A percentile compares a stretch with the other conserved stretches of the same genome.
phyloP scores from a whole-genome alignment of 2,888 invertebrate species.

The Drosophila limbata region DNA sequence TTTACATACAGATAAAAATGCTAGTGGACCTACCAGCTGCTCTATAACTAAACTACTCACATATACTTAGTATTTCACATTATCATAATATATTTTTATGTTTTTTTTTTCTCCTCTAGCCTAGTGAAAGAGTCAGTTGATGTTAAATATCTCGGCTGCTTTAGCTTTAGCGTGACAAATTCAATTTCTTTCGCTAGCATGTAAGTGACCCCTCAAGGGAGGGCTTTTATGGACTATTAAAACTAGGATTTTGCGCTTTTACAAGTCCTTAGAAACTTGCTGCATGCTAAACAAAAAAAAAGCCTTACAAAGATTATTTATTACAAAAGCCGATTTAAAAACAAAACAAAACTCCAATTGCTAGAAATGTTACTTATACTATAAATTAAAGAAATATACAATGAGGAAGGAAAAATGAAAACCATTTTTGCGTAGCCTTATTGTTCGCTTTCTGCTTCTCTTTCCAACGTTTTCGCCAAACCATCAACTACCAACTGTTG shows the following conservation, averaged over 20 bases:
- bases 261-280: constrained; percentile 54
- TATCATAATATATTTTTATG: constrained; percentile 7
- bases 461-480: background rate
- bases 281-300: constrained; percentile 55
- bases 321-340: constrained; percentile 34
- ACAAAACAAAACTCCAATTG: constrained; percentile 24
- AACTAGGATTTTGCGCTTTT: constrained; percentile 50
- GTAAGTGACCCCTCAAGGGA: constrained; percentile 22
- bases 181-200: constrained; percentile 46
- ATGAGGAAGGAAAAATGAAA: background rate
- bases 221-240: constrained; percentile 36
- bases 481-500: constrained; percentile 11
- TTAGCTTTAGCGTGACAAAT: constrained; percentile 41
- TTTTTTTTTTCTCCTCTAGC: constrained; percentile 12
- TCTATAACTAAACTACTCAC: constrained; percentile 22
- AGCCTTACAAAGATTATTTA: constrained; percentile 69
- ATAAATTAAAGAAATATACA: constrained; percentile 15
- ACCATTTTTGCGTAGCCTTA: constrained; percentile 43
- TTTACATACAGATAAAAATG: constrained; percentile 1
- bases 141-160: constrained; percentile 18
- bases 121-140: constrained; percentile 22
- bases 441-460: constrained; percentile 26
- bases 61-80: constrained; percentile 41
- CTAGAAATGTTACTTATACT: constrained; percentile 13
- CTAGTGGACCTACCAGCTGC: constrained; percentile 19